Evolutionary conservation across 2,797 vertebrate genomes (phyloP).

Genomic region (Dendrocincla fuliginosa): DNA sequence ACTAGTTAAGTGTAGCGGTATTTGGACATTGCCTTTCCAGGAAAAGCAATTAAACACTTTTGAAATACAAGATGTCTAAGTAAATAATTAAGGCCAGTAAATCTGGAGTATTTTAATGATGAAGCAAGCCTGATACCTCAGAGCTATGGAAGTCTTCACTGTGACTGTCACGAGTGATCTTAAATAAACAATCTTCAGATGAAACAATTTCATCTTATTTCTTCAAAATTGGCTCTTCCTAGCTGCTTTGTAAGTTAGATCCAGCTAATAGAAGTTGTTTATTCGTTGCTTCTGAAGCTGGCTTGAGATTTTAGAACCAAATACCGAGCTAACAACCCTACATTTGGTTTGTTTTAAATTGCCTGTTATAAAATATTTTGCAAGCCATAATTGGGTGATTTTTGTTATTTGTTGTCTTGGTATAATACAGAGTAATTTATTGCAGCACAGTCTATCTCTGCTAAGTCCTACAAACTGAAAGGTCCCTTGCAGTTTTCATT

Average conservation of each 20-base stretch:
- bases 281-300: neutral
- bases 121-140: neutral
- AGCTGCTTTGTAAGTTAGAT: neutral
- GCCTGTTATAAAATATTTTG: neutral
- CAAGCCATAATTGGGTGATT: neutral
- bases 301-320: neutral
- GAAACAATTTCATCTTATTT: neutral
- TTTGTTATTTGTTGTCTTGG: neutral
- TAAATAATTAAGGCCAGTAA: slow-evolving; percentile 35
- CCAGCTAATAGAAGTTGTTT: neutral
- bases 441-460: neutral
- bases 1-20: neutral
- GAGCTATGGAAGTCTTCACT: neutral
- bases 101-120: slow-evolving; percentile 29
- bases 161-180: neutral
- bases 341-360: neutral
- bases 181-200: slow-evolving; percentile 13
- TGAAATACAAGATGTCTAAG: neutral
- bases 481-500: neutral
- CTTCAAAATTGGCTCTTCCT: neutral
- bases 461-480: neutral
- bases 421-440: neutral
- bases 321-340: neutral
- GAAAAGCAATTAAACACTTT: neutral
- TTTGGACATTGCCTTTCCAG: neutral